These are phyloP conservation scores for Brachionus calyciflorus DNA, from an alignment of 1,140 invertebrate species.

Conservation along the genomic window DNA sequence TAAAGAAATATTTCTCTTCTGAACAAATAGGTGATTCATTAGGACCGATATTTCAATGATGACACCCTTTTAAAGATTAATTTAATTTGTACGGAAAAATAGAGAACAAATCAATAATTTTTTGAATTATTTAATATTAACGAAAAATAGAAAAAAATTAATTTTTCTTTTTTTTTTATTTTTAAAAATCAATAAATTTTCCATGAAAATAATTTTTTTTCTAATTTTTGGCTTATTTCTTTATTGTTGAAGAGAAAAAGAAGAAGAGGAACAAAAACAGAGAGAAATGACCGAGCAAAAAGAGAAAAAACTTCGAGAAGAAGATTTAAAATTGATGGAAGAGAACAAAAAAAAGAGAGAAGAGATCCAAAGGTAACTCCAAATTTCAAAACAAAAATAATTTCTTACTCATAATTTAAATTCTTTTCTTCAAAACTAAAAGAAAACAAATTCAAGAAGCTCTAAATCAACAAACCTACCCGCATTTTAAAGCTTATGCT, in stretches of 20 bases:
- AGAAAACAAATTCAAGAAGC: constrained; percentile 47
- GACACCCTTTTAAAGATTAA: too few relatives aligned
- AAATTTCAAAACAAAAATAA: not conserved
- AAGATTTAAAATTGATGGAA: constrained; percentile 34
- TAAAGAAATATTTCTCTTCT: too few relatives aligned
- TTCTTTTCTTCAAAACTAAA: not conserved
- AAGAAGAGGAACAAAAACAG: constrained; percentile 33
- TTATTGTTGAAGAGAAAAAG: not conserved
- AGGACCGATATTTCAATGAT: too few relatives aligned
- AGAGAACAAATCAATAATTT: too few relatives aligned
- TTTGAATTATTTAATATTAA: too few relatives aligned
- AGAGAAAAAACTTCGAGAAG: constrained; percentile 43
- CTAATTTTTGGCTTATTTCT: too few relatives aligned
- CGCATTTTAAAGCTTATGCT: constrained; percentile 46
- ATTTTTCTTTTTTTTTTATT: too few relatives aligned
- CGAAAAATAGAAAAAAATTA: too few relatives aligned
- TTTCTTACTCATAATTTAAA: not conserved
- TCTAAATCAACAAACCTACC: constrained; percentile 45
- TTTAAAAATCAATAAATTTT: too few relatives aligned
- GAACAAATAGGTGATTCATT: too few relatives aligned
- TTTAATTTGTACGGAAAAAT: too few relatives aligned
- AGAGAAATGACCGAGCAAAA: constrained; percentile 45
- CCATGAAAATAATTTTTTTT: not conserved
- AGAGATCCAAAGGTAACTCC: constrained; percentile 46
- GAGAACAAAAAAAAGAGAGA: constrained; percentile 45